Base-by-base conservation (phyloP, 2,888 invertebrate genomes). In the Strigamia crassipes region DNA sequence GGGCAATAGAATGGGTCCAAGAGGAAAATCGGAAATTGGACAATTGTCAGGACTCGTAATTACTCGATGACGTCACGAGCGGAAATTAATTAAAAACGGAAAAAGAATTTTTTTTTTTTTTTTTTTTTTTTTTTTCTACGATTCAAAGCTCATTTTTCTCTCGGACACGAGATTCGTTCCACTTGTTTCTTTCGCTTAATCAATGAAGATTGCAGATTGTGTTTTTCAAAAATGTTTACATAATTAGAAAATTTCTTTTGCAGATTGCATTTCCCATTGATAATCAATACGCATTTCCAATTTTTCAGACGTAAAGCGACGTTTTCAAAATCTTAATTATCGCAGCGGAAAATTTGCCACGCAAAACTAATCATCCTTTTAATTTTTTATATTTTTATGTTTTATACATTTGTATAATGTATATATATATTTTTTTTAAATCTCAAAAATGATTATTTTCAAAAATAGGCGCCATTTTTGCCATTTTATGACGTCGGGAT, bases 21-120 rank as follows among this genome's bases (percentile, higher is more conserved):
- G 42, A 46, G 10, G 23, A 61, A 61, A 61, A 61, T 61, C 61
- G 61, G 61, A 61, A 61, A 61, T 61, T 61, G 61, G 61, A 18
- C 61, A 61, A 61, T 61, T 61, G 61, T 61, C 61, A 61, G 23
- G 61, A 61, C 61, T 61, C 61, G 61, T 61, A 61, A 61, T 61
- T 61, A 61, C 23, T 10, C 61, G 9, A 18, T 61, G 61, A 61
- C 61, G 23, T 61, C 61, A 61, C n/a, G 21, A 61, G 23, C 61
- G 61, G 61, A 61, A 61, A 61, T 61, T 61, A 61, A 61, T 23
- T 61, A 61, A 61, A 18, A 46, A 6, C 42, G 42, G 42, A 46
- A 46, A 46, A 46, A 46, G 12, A 46, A 46, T 6, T 34, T 34
- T 46, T 8, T 46, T n/a, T n/a, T n/a, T n/a, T n/a, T n/a, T n/a